Evolutionary conservation across 2,797 vertebrate species (phyloP).

Genomic region (Dermochelys coriacea): DNA sequence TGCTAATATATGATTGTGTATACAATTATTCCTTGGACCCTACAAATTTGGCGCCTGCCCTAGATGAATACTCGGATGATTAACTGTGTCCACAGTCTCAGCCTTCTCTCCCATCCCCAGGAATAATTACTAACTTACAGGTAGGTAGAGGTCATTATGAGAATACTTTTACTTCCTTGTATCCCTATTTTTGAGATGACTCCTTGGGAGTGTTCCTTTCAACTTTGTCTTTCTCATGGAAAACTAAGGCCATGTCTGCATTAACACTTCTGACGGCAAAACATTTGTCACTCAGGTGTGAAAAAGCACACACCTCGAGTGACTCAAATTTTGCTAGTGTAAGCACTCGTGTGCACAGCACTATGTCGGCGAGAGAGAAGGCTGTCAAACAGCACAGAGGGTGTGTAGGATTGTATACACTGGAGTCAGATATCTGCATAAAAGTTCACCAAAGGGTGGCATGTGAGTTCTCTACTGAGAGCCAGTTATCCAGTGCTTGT

Average conservation of each 20-base stretch:
- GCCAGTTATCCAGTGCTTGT: neutral
- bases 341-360: no score
- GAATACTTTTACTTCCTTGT: neutral
- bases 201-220: neutral
- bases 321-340: no score
- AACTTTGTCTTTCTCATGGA: neutral
- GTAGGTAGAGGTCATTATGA: neutral
- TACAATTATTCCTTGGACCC: neutral
- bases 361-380: no score
- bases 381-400: neutral
- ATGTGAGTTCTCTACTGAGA: neutral
- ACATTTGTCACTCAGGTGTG: no score
- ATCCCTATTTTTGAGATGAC: neutral
- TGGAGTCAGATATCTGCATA: neutral
- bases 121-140: neutral
- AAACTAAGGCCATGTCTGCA: neutral
- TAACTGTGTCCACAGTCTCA: neutral
- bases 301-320: no score
- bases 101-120: neutral
- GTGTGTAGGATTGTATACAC: neutral
- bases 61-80: neutral
- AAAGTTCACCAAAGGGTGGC: neutral
- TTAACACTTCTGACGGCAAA: no score
- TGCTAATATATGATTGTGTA: neutral
- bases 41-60: neutral